Conservation (phyloP, 53 echinoderm and acorn worm genomes). For the Echinarachnius parma region DNA sequence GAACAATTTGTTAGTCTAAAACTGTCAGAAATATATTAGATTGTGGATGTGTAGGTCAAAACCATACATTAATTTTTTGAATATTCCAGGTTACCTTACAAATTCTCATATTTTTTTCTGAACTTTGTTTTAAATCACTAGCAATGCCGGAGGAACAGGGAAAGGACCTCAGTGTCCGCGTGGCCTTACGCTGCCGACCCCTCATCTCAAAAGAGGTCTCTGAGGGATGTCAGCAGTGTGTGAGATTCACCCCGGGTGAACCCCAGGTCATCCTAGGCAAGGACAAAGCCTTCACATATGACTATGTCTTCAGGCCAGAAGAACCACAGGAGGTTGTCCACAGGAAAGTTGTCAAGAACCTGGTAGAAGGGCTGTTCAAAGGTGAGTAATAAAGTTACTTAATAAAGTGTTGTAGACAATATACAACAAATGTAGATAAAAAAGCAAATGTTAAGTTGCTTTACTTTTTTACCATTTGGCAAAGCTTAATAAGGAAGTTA, state of each 20-base stretch:
- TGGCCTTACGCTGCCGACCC: constrained; percentile 81
- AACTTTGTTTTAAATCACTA: background rate
- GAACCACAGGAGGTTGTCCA: constrained; percentile 65
- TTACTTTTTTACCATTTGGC: too few relatives aligned
- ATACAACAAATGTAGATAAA: too few relatives aligned
- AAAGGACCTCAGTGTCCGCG: constrained; percentile 80
- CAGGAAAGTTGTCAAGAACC: constrained; percentile 52
- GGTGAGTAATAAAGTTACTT: constrained; percentile 63
- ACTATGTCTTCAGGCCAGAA: constrained; percentile 77
- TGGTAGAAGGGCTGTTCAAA: constrained; percentile 92
- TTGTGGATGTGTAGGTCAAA: too few relatives aligned
- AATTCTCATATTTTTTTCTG: too few relatives aligned
- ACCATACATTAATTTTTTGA: too few relatives aligned
- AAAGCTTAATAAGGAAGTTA: too few relatives aligned
- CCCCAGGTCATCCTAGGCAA: constrained; percentile 95
- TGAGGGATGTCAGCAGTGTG: constrained; percentile 86
- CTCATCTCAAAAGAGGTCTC: constrained; percentile 79
- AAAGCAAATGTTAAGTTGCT: too few relatives aligned
- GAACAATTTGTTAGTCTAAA: too few relatives aligned
- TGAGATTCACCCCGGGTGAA: constrained; percentile 65
- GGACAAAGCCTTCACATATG: constrained; percentile 95
- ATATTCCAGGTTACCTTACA: too few relatives aligned
- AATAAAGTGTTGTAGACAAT: too few relatives aligned
- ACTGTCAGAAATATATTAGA: too few relatives aligned
- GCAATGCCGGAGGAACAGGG: constrained; percentile 62